Base-by-base conservation (phyloP, 2,888 invertebrate species). In the Erannis defoliaria region DNA sequence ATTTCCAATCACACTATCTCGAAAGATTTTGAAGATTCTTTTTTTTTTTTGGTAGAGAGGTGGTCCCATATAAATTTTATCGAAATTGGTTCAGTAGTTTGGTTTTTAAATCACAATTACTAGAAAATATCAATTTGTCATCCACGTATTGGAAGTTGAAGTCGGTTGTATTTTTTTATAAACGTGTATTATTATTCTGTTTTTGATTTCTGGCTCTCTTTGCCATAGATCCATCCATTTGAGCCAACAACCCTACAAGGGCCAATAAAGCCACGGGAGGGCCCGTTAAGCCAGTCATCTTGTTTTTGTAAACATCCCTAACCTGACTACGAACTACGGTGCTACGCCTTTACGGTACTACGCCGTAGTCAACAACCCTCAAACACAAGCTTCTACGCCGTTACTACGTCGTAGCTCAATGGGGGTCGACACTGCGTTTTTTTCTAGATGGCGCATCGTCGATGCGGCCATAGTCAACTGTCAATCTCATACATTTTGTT, bases 221-320 rank as follows among this genome's bases (percentile, higher is more conserved):
- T 64, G 65, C 68, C 73, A 84, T 83, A 70, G 56, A 21, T 19
- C 71, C 59, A 33, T 81, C 77, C 82, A 57, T 60, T 73, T 66
- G 78, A 82, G 81, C 85, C 82, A 82, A 80, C 80, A 83, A 80
- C 87, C 85, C 86, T 85, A 81, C 84, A 73, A 83, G 82, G 82
- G 73, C 82, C 85, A 84, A 88, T 88, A 88, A 88, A 88, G 85
- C 81, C 84, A 77, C 77, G 82, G 81, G 75, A 77, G 82, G 82
- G 84, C 81, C 78, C 80, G 81, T 85, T 85, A 75, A 80, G 89
- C 89, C 81, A 90, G 90, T 91, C 90, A 90, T 90, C 84, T 76
- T 89, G 89, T 90, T 90, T 87, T 86, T 85, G 89, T 90, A 91
- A 90, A 90, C 90, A 89, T 78, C 82, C 82, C 73, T 68, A 64